These are phyloP conservation scores for Leptestheria dahalacensis DNA, from an alignment of 1,140 invertebrate genomes.

Conservation along the genomic window DNA sequence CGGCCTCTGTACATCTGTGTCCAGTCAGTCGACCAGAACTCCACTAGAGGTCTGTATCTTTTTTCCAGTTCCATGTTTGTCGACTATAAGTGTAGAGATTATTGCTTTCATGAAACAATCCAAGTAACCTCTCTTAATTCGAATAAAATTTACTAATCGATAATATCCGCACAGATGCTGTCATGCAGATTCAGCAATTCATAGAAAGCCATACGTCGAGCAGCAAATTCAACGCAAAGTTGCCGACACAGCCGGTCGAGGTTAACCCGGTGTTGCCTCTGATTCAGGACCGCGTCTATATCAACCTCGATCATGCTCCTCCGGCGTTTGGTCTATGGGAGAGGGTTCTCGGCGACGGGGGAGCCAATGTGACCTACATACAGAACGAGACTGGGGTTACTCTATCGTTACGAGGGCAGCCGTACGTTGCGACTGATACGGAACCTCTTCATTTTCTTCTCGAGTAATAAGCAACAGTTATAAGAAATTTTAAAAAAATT, in stretches of 20 bases:
- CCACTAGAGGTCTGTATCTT: not conserved
- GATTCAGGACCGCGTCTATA: conserved; percentile 3
- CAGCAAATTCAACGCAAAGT: not conserved
- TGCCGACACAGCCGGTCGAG: not conserved
- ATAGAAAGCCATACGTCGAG: not conserved
- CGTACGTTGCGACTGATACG: not conserved
- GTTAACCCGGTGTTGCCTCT: not conserved
- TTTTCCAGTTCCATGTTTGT: not conserved
- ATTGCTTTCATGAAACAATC: not conserved
- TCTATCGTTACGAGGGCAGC: not conserved
- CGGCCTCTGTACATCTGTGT: conserved; percentile 6
- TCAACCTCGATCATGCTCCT: conserved; percentile 9
- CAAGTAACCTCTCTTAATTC: not conserved
- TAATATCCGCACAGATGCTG: not conserved
- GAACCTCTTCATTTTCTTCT: conserved; percentile 10
- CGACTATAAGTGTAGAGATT: no score
- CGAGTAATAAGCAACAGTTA: no score
- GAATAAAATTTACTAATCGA: not conserved
- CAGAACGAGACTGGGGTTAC: conserved; percentile 1
- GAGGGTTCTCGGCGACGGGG: not conserved
- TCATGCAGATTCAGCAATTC: conserved; percentile 2
- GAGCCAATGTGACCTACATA: conserved; percentile 4
- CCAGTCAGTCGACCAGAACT: not conserved
- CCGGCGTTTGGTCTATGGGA: not conserved
- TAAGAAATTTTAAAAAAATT: no score